A percentile compares a stretch with the other conserved stretches of the same genome.
Conservation (phyloP, 1,140 invertebrate genomes). For the Drosophila sechellia region DNA sequence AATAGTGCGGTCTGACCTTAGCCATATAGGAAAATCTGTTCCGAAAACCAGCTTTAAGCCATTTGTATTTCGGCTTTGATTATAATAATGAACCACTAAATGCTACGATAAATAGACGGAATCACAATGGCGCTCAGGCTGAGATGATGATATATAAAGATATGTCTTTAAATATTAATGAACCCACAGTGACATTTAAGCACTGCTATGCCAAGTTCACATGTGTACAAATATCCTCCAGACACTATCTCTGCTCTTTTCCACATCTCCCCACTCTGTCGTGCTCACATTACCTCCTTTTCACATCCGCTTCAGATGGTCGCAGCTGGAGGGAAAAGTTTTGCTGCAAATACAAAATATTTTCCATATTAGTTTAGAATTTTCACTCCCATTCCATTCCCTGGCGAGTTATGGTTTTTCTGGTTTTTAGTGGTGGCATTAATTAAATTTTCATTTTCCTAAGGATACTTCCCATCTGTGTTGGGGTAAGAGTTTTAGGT, state of each 20-base stretch:
- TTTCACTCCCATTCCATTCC: slow-evolving; percentile 23
- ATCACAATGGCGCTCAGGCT: no score
- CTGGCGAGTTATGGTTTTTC: slow-evolving; percentile 39
- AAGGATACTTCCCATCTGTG: slow-evolving; percentile 42
- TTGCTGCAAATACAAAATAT: slow-evolving; percentile 68
- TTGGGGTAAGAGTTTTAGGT: slow-evolving; percentile 34
- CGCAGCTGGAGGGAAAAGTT: slow-evolving; percentile 41
- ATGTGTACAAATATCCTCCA: slow-evolving; percentile 10
- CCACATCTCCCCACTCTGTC: neutral
- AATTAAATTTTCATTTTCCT: slow-evolving; percentile 72
- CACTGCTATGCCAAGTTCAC: neutral
- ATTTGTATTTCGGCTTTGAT: no score
- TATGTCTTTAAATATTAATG: slow-evolving; percentile 37
- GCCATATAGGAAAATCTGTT: slow-evolving; percentile 10
- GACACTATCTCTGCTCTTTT: neutral
- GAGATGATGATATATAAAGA: no score
- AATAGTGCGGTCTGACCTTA: slow-evolving; percentile 42
- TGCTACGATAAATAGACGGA: neutral
- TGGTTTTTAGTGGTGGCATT: slow-evolving; percentile 53
- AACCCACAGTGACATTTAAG: slow-evolving; percentile 50
- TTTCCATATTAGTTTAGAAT: slow-evolving; percentile 68
- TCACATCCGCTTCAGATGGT: neutral
- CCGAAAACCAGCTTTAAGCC: neutral
- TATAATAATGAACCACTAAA: slow-evolving; percentile 1
- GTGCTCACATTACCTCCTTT: neutral